Conservation (phyloP, 92 coral and sea anemone genomes). For the Heliopora coerulea region DNA sequence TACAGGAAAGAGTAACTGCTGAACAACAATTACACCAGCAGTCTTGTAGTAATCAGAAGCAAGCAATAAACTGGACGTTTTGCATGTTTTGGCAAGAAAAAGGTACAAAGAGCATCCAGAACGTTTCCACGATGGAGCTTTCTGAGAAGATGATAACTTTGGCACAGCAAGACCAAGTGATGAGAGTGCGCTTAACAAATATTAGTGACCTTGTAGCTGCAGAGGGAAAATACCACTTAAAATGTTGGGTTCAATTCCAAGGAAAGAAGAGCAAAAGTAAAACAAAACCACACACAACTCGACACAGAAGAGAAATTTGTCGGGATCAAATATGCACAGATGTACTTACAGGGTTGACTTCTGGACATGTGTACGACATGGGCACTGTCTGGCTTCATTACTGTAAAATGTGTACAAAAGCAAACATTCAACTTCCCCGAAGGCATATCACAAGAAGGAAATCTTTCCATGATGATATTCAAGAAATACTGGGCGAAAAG, state of each 20-base stretch:
- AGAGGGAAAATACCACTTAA: constrained; percentile 6
- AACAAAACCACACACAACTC: background rate
- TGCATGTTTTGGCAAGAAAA: constrained; percentile 1
- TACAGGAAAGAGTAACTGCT: too few relatives aligned
- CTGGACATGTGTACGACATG: constrained; percentile 22
- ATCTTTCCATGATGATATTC: constrained; percentile 16
- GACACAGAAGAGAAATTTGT: background rate
- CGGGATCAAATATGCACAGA: background rate
- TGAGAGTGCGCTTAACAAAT: constrained; percentile 9
- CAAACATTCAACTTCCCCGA: background rate
- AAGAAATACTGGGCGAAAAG: background rate
- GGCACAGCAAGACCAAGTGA: background rate
- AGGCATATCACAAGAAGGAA: background rate
- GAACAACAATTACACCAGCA: too few relatives aligned
- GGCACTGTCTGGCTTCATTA: constrained; percentile 9
- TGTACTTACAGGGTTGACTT: background rate
- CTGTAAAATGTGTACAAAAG: background rate
- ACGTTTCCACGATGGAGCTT: background rate
- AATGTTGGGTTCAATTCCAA: background rate
- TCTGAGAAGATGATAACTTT: background rate
- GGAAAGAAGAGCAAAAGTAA: background rate
- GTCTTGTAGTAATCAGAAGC: too few relatives aligned
- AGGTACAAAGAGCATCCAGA: background rate
- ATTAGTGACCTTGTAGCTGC: constrained; percentile 18
- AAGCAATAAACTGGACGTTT: background rate